phyloP scores from a whole-genome alignment of 2,888 invertebrate genomes.

The Thecophora atra region DNA sequence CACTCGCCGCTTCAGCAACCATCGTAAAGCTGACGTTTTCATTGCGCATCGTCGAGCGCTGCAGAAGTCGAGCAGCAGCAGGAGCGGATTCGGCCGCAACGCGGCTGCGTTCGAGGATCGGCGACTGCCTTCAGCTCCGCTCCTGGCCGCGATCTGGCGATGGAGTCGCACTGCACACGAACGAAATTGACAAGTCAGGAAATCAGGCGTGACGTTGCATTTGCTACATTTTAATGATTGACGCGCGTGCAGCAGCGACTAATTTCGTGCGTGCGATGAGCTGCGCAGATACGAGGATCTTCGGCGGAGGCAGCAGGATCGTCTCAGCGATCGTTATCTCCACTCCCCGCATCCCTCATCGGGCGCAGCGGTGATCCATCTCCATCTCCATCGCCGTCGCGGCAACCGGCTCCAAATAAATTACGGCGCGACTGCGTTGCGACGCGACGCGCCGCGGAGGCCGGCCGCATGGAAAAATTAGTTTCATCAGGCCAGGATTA shows the following conservation, averaged over 20 bases:
- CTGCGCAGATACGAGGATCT: neutral
- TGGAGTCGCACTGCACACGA: slow-evolving; percentile 17
- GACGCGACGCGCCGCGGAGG: slow-evolving; percentile 50
- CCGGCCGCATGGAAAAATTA: slow-evolving; percentile 62
- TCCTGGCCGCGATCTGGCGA: slow-evolving; percentile 6
- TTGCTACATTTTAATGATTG: slow-evolving; percentile 49
- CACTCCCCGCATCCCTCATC: slow-evolving; percentile 4
- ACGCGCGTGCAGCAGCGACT: slow-evolving; percentile 44
- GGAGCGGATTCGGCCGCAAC: neutral
- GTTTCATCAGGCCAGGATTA: slow-evolving; percentile 67
- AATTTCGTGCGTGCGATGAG: slow-evolving; percentile 31
- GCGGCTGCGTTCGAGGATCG: neutral
- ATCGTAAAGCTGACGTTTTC: slow-evolving; percentile 30
- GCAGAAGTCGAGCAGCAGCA: neutral
- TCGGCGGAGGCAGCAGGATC: neutral
- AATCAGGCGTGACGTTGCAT: slow-evolving; percentile 64
- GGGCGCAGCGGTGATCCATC: slow-evolving; percentile 15
- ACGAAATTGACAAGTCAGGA: slow-evolving; percentile 61
- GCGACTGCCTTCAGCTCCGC: neutral
- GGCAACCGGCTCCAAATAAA: slow-evolving; percentile 53
- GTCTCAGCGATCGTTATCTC: slow-evolving; percentile 18
- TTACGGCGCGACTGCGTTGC: slow-evolving; percentile 48
- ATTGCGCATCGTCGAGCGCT: slow-evolving; percentile 20
- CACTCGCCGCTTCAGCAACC: slow-evolving; percentile 4
- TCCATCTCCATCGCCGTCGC: neutral